Base-by-base conservation (phyloP, 2,888 invertebrate species). In the Leptopterna dolabrata region DNA sequence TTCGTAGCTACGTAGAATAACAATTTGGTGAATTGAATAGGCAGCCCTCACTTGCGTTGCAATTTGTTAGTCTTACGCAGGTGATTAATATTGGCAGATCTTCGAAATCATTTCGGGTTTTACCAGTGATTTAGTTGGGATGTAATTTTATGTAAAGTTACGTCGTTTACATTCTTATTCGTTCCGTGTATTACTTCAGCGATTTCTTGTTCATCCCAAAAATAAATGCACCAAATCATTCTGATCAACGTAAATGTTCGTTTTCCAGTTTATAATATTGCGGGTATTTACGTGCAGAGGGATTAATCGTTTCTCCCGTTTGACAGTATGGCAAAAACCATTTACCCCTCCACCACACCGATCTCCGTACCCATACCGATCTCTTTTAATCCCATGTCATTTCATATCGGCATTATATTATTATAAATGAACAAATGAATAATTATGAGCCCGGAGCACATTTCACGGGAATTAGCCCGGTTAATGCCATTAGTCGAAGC, bases 401-500 rank as follows among this genome's bases (percentile, higher is more conserved):
- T 63, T 63, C 63, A 63, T 63, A 63, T 63, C 19, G 63, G 63
- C 63, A 63, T 63, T 63, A 63, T 63, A 63, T 63, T 63, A 63
- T 24, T 63, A 63, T 63, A 63, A 63, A 63, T 63, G 63, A 63
- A 63, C 63, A 63, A 63, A 63, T 63, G 63, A 63, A 63, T 63
- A 63, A 63, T 63, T 24, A 63, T 63, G 63, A 63, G 63, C 63
- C 63, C 24, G 13, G 24, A 63, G 63, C 63, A 63, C 63, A 63
- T 63, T 63, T 63, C 63, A 63, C 63, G 63, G 63, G 63, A 24
- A 63, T 63, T 63, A 63, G 63, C 24, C 63, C 63, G 24, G 9
- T 24, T 63, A 63, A 63, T 63, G 63, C 63, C 63, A 63, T 63
- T 63, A 63, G 63, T 19, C 51, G 51, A n/a, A n/a, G 51, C 51